Base-by-base conservation (phyloP, 2,888 invertebrate genomes). In the Dioctria linearis region DNA sequence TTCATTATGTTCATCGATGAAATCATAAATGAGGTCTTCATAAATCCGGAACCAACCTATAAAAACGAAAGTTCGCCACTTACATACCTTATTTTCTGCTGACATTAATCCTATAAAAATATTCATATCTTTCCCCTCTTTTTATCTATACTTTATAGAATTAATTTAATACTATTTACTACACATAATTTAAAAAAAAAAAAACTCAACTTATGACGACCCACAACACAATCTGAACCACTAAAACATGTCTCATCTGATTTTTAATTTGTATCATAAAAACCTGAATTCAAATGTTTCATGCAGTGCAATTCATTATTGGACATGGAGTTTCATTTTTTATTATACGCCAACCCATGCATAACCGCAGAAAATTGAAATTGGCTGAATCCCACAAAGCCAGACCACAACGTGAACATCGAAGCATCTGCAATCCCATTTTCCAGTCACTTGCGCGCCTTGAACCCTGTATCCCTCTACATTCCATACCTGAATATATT, bases 311-410 rank as follows among this genome's bases (percentile, higher is more conserved):
- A 71, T 71, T 71, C 39, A 71, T 71, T 71, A 71, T 51, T 51
- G 37, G 54, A n/a, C 11, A 11, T 25, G 25, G 25, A 25, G 67
- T 13, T 46, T 54, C 51, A 37, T 11, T 3, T 46, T 54, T 37
- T 39, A 71, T 25, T 9, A 40, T 5, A 2, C 71, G 39, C 46
- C 25, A n/a, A 71, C 11, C 40, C 54, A 39, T 39, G 54, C n/a
- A 51, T n/a, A 39, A 71, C 71, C 71, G 54, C 71, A 71, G 71
- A 54, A 71, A 71, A 71, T 71, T 71, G 71, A 71, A 71, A 71
- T 71, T 71, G 71, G 71, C 71, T 71, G 49, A 71, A 71, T 71
- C 39, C 51, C 49, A 71, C 11, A 71, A 71, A 9, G 25, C 25
- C 39, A 11, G 39, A 63, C 63, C 63, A 63, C 39, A 63, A 11